Evolutionary conservation across 2,888 invertebrate genomes (phyloP).

Genomic region (Erynnis tages): DNA sequence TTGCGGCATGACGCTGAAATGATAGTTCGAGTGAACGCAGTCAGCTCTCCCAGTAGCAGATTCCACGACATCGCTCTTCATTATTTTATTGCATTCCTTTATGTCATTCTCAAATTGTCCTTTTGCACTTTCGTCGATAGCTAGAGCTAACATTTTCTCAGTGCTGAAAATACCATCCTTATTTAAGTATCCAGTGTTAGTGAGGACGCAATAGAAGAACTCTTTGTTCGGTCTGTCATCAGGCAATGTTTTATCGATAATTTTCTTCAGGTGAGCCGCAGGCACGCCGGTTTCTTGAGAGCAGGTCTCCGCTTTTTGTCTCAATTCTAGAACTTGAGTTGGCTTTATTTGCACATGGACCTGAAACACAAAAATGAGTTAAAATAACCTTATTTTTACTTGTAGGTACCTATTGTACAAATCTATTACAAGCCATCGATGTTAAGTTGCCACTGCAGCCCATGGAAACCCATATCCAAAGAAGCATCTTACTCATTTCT

Average conservation of each 20-base stretch:
- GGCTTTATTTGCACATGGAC: background rate
- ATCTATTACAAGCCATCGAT: too few species aligned
- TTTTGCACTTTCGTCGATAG: too few species aligned
- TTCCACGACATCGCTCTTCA: too few species aligned
- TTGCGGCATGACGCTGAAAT: too few species aligned
- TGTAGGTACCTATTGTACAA: too few species aligned
- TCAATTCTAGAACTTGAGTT: background rate
- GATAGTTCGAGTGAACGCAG: too few species aligned
- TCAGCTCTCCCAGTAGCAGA: too few species aligned
- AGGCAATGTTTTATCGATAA: constrained; percentile 3
- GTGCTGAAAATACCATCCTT: background rate
- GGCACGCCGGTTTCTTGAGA: constrained; percentile 7
- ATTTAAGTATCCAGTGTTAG: background rate
- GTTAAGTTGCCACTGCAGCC: too few species aligned
- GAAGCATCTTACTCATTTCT: too few species aligned
- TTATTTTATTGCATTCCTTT: too few species aligned
- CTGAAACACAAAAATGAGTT: background rate
- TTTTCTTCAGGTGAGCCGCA: background rate
- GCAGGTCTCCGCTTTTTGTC: background rate
- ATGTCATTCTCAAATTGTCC: too few species aligned
- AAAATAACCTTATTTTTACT: background rate
- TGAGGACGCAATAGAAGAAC: constrained; percentile 2
- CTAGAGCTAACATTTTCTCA: background rate
- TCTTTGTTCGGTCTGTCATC: constrained; percentile 1
- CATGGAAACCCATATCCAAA: too few species aligned